These are phyloP conservation scores for Drosophila percnosoma DNA, from an alignment of 2,888 invertebrate genomes.

Conservation along the genomic window DNA sequence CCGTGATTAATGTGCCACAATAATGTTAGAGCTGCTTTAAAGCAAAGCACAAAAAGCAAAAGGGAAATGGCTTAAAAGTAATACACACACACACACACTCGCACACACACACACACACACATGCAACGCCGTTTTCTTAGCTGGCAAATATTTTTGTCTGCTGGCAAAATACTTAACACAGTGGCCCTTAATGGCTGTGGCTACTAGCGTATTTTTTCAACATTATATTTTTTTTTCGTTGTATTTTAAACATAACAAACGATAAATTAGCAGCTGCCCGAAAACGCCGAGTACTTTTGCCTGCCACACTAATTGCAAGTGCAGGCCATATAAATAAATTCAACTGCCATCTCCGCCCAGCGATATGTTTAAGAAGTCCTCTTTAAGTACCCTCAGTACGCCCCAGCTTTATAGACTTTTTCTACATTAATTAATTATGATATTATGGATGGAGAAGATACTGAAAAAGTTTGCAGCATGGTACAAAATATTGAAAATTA, in stretches of 20 bases:
- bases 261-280: constrained; percentile 68
- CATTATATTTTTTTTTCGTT: constrained; percentile 37
- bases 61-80: constrained; percentile 70
- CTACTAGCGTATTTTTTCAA: constrained; percentile 48
- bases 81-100: constrained; percentile 30
- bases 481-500: constrained; percentile 72
- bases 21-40: constrained; percentile 72
- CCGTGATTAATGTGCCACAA: constrained; percentile 74
- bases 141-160: constrained; percentile 74
- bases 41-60: constrained; percentile 46
- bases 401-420: constrained; percentile 10
- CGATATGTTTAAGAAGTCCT: constrained; percentile 43
- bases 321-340: constrained; percentile 64
- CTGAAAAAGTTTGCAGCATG: constrained; percentile 47
- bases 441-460: constrained; percentile 64
- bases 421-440: constrained; percentile 69
- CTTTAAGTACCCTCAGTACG: constrained; percentile 24
- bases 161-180: constrained; percentile 74
- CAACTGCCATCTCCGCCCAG: constrained; percentile 32
- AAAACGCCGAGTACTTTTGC: constrained; percentile 60
- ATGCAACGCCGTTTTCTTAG: constrained; percentile 58
- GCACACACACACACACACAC: constrained; percentile 3
- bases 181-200: constrained; percentile 68
- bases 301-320: constrained; percentile 70
- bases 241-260: constrained; percentile 75